These are phyloP conservation scores for Chrysolina haemoptera DNA, from an alignment of 2,888 invertebrate species.

Conservation along the genomic window DNA sequence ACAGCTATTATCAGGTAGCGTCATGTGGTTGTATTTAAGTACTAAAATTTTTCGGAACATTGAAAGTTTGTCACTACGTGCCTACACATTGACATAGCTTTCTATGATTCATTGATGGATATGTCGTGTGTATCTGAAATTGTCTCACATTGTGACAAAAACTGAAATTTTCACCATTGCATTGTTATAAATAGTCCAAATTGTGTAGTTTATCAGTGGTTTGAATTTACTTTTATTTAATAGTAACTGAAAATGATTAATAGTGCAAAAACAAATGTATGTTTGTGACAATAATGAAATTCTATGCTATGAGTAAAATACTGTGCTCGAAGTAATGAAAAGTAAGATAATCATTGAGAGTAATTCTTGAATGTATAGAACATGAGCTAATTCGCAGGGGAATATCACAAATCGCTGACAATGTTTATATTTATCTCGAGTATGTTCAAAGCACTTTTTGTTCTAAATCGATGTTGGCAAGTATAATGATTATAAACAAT, in stretches of 20 bases:
- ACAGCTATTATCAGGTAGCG: not conserved
- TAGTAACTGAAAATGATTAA: no score
- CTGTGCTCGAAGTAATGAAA: not conserved
- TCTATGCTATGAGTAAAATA: not conserved
- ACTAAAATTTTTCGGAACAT: not conserved
- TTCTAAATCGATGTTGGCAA: no score
- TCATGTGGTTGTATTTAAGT: not conserved
- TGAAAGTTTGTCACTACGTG: constrained; percentile 36
- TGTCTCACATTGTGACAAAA: constrained; percentile 23
- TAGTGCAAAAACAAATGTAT: no score
- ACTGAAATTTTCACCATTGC: not conserved
- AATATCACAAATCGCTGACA: no score
- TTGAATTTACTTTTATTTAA: not conserved
- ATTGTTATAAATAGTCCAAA: not conserved
- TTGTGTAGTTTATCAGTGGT: not conserved
- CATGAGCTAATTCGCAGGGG: no score
- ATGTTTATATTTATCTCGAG: no score
- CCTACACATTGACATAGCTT: constrained; percentile 42
- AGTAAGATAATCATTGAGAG: no score
- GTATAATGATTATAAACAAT: no score
- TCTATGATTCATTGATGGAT: not conserved
- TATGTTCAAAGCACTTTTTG: no score
- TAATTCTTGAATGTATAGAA: no score
- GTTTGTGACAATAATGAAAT: not conserved
- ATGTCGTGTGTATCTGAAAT: constrained; percentile 8